phyloP scores from a whole-genome alignment of 1,140 invertebrate species.

The Apocrypta bakeri region DNA sequence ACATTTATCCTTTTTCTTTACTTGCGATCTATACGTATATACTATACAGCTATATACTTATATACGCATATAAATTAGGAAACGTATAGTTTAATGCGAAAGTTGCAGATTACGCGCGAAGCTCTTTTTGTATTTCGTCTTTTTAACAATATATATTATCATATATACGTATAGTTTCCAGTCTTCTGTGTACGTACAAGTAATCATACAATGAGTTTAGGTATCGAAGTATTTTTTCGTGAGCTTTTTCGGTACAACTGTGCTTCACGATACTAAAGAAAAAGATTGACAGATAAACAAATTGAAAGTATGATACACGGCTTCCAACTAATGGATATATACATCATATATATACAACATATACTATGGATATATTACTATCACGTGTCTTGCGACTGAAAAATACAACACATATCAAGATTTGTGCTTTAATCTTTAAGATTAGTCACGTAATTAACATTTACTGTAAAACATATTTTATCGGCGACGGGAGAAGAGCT shows the following conservation, averaged over 20 bases:
- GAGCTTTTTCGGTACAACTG: slow-evolving; percentile 25
- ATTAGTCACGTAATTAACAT: slow-evolving; percentile 32
- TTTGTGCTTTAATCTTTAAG: slow-evolving; percentile 62
- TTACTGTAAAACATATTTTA: slow-evolving; percentile 30
- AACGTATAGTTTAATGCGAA: not conserved
- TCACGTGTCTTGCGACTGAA: slow-evolving; percentile 64
- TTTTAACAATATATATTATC: not conserved
- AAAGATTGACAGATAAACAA: not conserved
- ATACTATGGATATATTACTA: not conserved
- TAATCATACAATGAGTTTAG: not conserved
- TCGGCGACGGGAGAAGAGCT: not conserved
- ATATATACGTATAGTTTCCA: not conserved
- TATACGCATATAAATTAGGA: too few species aligned
- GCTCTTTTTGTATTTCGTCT: not conserved
- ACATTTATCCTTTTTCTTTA: not conserved
- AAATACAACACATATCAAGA: slow-evolving; percentile 72
- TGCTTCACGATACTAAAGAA: not conserved
- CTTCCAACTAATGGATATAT: slow-evolving; percentile 7
- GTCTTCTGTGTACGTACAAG: not conserved
- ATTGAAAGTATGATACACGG: not conserved
- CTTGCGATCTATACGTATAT: not conserved
- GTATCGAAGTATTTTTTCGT: not conserved
- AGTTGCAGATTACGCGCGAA: not conserved
- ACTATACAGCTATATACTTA: too few species aligned
- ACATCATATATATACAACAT: too few species aligned